Percentiles rank a stretch among this genome's conserved stretches.
Conservation (phyloP, 2,113 vertebrate genomes). For the Girardinichthys multiradiatus region DNA sequence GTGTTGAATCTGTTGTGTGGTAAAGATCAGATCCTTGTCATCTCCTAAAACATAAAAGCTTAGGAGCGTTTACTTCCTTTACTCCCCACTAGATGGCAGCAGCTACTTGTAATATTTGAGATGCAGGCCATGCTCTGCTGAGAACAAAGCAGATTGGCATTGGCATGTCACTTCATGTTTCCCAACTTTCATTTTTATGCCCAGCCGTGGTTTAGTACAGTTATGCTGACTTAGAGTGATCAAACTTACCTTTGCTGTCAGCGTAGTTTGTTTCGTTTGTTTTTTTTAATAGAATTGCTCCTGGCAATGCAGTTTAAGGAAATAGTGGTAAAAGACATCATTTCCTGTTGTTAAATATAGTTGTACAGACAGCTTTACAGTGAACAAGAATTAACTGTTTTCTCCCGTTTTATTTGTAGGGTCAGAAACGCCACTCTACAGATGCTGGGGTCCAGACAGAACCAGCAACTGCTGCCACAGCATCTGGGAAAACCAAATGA, state of each 20-base stretch:
- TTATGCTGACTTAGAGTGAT: background rate
- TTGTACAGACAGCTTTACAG: background rate
- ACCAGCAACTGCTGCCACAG: conserved; percentile 78
- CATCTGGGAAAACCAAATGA: conserved; percentile 92
- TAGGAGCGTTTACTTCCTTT: background rate
- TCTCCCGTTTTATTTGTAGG: conserved; percentile 74
- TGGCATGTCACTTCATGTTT: background rate
- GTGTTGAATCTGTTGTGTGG: no score
- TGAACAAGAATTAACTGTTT: background rate
- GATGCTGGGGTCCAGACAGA: conserved; percentile 94
- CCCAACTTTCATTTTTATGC: background rate
- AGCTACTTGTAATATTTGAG: conserved; percentile 9
- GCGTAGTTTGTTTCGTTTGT: background rate
- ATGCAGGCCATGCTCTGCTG: background rate
- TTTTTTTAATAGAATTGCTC: background rate
- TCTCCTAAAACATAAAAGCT: no score
- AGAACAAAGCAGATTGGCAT: background rate
- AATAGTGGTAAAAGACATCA: background rate
- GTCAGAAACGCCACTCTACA: conserved; percentile 87
- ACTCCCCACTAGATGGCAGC: conserved; percentile 73
- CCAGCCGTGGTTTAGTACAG: background rate
- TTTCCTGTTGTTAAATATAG: background rate
- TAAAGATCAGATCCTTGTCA: no score
- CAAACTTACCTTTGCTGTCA: background rate
- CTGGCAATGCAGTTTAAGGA: background rate